These are phyloP conservation scores for Andricus curvator DNA, from an alignment of 2,888 invertebrate species.

Conservation along the genomic window DNA sequence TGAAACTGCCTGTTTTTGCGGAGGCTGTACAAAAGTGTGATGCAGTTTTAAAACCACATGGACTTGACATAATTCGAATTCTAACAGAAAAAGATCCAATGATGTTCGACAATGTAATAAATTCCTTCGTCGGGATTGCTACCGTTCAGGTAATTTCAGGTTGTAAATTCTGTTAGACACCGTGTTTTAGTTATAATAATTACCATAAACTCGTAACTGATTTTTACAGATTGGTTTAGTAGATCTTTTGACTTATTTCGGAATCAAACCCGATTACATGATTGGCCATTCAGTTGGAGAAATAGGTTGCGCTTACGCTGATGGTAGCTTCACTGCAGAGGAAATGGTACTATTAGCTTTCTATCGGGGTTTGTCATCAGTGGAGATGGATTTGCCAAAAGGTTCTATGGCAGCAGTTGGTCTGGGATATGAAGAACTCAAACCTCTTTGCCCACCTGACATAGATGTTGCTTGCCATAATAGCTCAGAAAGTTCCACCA, in stretches of 20 bases:
- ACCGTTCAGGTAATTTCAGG: constrained; percentile 81
- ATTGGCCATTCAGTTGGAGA: constrained; percentile 97
- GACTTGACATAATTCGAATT: constrained; percentile 83
- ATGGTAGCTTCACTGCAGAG: constrained; percentile 88
- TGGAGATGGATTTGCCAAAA: constrained; percentile 77
- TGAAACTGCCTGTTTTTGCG: constrained; percentile 83
- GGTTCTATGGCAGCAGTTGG: constrained; percentile 96
- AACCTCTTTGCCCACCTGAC: constrained; percentile 85
- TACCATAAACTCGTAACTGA: too few species aligned
- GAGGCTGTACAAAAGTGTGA: constrained; percentile 82
- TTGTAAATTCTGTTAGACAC: not conserved
- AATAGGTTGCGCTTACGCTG: constrained; percentile 96
- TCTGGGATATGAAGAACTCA: constrained; percentile 81
- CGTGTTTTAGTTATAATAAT: too few species aligned
- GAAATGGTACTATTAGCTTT: constrained; percentile 71
- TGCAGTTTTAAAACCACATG: constrained; percentile 82
- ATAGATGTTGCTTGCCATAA: constrained; percentile 94
- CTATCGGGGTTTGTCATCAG: constrained; percentile 68
- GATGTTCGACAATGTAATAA: constrained; percentile 84
- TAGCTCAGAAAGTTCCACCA: constrained; percentile 90
- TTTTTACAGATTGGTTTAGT: constrained; percentile 81
- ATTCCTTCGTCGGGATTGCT: constrained; percentile 87
- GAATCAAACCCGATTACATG: constrained; percentile 85
- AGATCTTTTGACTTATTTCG: constrained; percentile 82
- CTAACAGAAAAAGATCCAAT: constrained; percentile 82